Base-by-base conservation (phyloP, 1,140 invertebrate species). In the Tetragnatha versicolor region DNA sequence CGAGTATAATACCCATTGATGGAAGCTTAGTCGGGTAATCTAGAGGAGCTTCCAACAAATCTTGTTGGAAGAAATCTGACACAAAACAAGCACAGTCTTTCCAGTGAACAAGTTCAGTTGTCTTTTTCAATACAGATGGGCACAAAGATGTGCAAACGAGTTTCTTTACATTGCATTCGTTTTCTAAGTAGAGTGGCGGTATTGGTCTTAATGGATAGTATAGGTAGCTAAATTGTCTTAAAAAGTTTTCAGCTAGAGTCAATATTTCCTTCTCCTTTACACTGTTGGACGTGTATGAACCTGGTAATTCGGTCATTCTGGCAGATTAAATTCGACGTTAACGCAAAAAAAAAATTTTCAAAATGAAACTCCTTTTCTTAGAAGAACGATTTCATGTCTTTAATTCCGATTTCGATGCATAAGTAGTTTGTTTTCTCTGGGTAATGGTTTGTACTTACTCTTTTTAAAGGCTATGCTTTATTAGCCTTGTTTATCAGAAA, bases 161-260 rank as follows among this genome's bases (percentile, higher is more conserved):
- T 85, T 88, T 88, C 84, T 87, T 79, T 14, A 87, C 79, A 42
- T 90, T 90, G 84, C 92, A 95, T 86, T 96, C 94, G 86, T 96
- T 96, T 49, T 91, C 89, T 51, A 90, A 89, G 29, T 91, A 92
- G 17, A 96, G 84, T 35, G 95, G 87, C 47, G 95, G 83, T 10
- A 92, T 91, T 81, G 91, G 91, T 73, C 92, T 88, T 61, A 90
- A 85, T 1, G 89, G 88, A n/a, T n/a, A n/a, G 84, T 91, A 92
- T 61, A 90, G 87, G 75, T 88, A 87, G 25, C 87, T 86, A 87
- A 91, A 94, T 82, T 96, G 94, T 79, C 89, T 88, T 53, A 93
- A 88, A 84, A 96, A 96, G 85, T 95, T 96, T 85, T 93, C 92
- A 0, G 91, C 91, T 82, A 93, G 91, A 49, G 91, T 89, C 9